Percentiles rank a stretch among this genome's conserved stretches.
Evolutionary conservation across 2,888 invertebrate genomes (phyloP).

Genomic region (Scrobipalpa costella): DNA sequence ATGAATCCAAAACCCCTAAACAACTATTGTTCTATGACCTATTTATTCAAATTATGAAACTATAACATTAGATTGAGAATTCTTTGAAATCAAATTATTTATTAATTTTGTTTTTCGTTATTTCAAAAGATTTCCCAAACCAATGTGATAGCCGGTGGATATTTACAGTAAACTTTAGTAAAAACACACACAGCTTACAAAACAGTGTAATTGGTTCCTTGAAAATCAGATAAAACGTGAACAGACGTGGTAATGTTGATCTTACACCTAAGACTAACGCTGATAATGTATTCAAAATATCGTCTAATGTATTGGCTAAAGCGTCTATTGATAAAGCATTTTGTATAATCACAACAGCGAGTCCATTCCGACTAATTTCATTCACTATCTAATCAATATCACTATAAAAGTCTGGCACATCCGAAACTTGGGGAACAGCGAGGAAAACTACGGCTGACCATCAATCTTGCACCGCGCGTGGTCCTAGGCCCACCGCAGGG

Average conservation of each 20-base stretch:
- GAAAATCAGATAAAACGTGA: conserved; percentile 59
- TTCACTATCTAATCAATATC: conserved; percentile 76
- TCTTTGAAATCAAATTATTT: conserved; percentile 39
- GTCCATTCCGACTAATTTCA: conserved; percentile 65
- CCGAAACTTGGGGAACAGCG: conserved; percentile 79
- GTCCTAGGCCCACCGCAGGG: conserved; percentile 58
- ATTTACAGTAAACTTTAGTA: conserved; percentile 54
- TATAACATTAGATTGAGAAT: conserved; percentile 40
- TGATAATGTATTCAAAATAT: conserved; percentile 74
- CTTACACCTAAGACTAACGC: conserved; percentile 56
- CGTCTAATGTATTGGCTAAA: conserved; percentile 73
- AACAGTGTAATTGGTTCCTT: conserved; percentile 63
- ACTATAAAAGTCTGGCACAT: conserved; percentile 77
- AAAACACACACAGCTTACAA: conserved; percentile 56
- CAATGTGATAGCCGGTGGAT: conserved; percentile 35
- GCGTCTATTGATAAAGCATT: conserved; percentile 78
- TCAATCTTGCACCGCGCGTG: conserved; percentile 68
- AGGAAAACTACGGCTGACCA: conserved; percentile 77
- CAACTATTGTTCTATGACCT: not conserved
- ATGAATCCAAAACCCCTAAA: conserved; percentile 3
- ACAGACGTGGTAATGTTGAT: conserved; percentile 50
- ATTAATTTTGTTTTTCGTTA: conserved; percentile 38
- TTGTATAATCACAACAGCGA: conserved; percentile 77
- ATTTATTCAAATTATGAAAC: not conserved
- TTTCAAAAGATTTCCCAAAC: conserved; percentile 46